Conservation (phyloP, 1,140 invertebrate species). For the Matsumurasca onukii region DNA sequence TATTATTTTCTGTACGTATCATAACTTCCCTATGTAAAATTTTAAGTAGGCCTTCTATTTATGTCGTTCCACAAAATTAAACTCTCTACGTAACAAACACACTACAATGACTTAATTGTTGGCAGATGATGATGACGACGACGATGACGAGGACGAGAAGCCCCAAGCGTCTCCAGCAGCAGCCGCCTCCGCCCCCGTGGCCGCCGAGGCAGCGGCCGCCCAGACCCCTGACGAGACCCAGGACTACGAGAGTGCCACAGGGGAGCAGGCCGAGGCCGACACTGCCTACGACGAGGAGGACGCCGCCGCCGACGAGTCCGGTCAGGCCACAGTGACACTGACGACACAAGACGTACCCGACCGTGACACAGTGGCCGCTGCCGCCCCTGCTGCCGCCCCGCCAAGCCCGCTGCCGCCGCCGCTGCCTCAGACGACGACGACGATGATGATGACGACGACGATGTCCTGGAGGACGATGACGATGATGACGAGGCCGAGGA, state of each 20-base stretch:
- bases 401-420: too few species aligned
- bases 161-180: slow-evolving; percentile 36
- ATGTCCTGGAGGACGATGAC: slow-evolving; percentile 71
- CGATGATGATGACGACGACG: slow-evolving; percentile 60
- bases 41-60: too few species aligned
- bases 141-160: slow-evolving; percentile 54
- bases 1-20: too few species aligned
- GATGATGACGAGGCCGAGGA: slow-evolving; percentile 72
- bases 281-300: slow-evolving; percentile 44
- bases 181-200: slow-evolving; percentile 34
- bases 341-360: slow-evolving; percentile 46
- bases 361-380: slow-evolving; percentile 41
- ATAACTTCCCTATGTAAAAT: too few species aligned
- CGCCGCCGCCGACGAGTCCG: slow-evolving; percentile 37
- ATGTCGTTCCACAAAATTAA: not conserved
- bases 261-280: slow-evolving; percentile 47
- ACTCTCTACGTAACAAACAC: not conserved
- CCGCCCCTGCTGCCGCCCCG: slow-evolving; percentile 31
- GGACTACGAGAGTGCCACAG: too few species aligned
- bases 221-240: slow-evolving; percentile 44
- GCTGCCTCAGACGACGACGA: slow-evolving; percentile 57
- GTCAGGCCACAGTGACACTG: slow-evolving; percentile 49
- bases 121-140: slow-evolving; percentile 71
- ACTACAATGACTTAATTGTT: too few species aligned
- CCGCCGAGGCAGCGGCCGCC: slow-evolving; percentile 38